Conservation (phyloP, 2,888 invertebrate species). For the Tanypteryx hageni region DNA sequence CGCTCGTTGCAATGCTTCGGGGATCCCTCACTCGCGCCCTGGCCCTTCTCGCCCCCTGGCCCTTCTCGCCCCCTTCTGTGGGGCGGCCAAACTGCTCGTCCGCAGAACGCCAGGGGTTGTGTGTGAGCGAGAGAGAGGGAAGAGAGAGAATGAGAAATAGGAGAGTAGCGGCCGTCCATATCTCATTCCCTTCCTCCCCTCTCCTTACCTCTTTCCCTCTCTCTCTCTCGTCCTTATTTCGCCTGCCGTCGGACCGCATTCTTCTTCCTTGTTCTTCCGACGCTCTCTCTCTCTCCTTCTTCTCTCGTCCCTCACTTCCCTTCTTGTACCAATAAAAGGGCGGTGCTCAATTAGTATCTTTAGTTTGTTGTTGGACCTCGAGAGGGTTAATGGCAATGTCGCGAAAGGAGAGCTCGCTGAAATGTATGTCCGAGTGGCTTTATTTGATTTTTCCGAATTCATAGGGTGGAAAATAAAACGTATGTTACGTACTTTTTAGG, state of each 20-base stretch:
- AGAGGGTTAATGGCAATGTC: neutral
- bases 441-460: neutral
- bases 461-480: neutral
- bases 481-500: neutral
- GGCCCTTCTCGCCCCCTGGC: neutral
- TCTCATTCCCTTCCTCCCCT: constrained; percentile 45
- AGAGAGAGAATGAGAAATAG: neutral
- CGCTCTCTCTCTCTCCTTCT: neutral
- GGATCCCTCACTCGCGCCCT: constrained; percentile 27
- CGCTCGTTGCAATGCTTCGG: constrained; percentile 31
- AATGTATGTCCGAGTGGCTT: neutral
- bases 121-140: neutral
- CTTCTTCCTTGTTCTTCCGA: neutral
- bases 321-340: constrained; percentile 56
- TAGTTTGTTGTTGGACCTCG: constrained; percentile 27
- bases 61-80: constrained; percentile 6
- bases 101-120: neutral
- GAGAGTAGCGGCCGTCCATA: constrained; percentile 33
- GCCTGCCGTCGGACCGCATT: constrained; percentile 51
- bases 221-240: constrained; percentile 32
- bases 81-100: constrained; percentile 27
- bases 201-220: constrained; percentile 32
- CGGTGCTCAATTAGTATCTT: constrained; percentile 54
- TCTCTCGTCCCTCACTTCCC: neutral
- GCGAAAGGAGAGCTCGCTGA: neutral